Conservation (phyloP, 2,113 vertebrate genomes). For the Cavia aperea region DNA sequence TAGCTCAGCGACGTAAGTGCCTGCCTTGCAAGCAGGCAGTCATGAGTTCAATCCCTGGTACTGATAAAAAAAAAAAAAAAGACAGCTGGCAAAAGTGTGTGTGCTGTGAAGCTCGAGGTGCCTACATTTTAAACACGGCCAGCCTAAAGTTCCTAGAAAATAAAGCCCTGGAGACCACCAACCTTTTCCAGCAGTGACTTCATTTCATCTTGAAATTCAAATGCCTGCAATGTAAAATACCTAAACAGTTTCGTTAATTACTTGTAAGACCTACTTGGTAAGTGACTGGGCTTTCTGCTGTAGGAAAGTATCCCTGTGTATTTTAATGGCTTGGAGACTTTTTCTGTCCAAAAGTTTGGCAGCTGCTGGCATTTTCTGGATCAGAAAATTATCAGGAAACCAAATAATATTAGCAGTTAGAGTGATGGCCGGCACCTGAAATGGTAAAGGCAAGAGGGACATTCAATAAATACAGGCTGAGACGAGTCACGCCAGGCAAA, state of each 20-base stretch:
- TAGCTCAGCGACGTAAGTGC: too few relatives aligned
- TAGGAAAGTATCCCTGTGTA: slow-evolving; percentile 87
- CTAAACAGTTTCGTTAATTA: neutral
- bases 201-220: slow-evolving; percentile 10
- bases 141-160: neutral
- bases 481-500: slow-evolving; percentile 10
- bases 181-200: neutral
- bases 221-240: neutral
- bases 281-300: slow-evolving; percentile 92
- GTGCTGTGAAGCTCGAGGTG: neutral
- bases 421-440: slow-evolving; percentile 94
- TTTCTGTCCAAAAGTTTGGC: slow-evolving; percentile 95
- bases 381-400: slow-evolving; percentile 94
- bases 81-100: neutral
- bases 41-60: too few relatives aligned
- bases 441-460: neutral
- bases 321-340: slow-evolving; percentile 85
- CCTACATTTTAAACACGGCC: slow-evolving; percentile 3
- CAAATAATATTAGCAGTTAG: slow-evolving; percentile 95
- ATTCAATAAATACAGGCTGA: neutral
- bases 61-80: neutral
- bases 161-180: neutral
- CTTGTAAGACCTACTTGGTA: slow-evolving; percentile 83
- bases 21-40: too few relatives aligned
- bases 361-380: slow-evolving; percentile 87